Evolutionary conservation across 2,888 invertebrate species (phyloP).

Genomic region (Ophioninae sp.): DNA sequence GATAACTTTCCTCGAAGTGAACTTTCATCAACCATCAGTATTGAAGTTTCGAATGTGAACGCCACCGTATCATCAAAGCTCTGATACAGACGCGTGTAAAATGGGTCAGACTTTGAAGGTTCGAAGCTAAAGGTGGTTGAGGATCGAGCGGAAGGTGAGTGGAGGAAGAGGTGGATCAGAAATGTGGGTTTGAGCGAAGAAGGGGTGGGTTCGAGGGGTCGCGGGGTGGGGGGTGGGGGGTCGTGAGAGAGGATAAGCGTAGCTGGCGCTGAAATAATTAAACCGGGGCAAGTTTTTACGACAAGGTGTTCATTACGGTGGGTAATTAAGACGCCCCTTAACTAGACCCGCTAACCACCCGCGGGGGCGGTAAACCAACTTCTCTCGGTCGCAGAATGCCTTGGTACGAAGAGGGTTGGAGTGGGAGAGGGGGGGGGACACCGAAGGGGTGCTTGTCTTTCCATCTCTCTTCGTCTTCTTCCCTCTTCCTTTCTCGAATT

Average conservation of each 20-base stretch:
- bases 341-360: conserved; percentile 80
- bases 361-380: conserved; percentile 80
- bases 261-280: conserved; percentile 78
- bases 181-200: conserved; percentile 26
- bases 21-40: no score
- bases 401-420: no score
- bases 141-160: conserved; percentile 9
- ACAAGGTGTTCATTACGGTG: conserved; percentile 81
- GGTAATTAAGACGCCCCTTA: conserved; percentile 81
- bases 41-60: background rate
- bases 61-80: background rate
- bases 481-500: conserved; percentile 52
- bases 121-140: conserved; percentile 5
- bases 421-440: conserved; percentile 50
- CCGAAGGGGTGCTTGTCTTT: conserved; percentile 51
- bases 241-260: conserved; percentile 60
- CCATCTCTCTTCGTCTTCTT: conserved; percentile 50
- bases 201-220: no score
- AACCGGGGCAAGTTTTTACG: conserved; percentile 81
- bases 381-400: conserved; percentile 73
- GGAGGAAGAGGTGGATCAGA: conserved; percentile 8
- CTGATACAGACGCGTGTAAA: conserved; percentile 5
- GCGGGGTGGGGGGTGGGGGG: conserved; percentile 42
- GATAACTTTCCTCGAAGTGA: no score
- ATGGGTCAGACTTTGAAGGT: conserved; percentile 5